Evolutionary conservation across 2,888 invertebrate genomes (phyloP).

Genomic region (Antheraea assamensis): DNA sequence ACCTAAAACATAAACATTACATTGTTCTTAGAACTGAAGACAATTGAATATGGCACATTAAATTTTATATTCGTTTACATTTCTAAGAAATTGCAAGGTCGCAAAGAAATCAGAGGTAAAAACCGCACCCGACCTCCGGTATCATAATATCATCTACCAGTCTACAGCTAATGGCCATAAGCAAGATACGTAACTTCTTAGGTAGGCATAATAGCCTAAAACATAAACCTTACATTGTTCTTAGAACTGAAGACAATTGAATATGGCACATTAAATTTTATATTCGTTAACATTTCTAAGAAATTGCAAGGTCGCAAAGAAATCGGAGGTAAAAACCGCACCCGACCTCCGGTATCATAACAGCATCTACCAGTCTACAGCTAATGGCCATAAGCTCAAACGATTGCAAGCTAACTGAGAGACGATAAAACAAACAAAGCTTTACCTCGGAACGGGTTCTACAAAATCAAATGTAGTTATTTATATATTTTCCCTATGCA

Average conservation of each 20-base stretch:
- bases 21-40: background rate
- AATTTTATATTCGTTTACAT: conserved; percentile 26
- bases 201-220: background rate
- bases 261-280: conserved; percentile 16
- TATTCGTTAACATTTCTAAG: conserved; percentile 25
- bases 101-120: conserved; percentile 32
- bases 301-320: conserved; percentile 32
- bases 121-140: conserved; percentile 44
- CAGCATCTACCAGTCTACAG: conserved; percentile 41
- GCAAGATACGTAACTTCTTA: conserved; percentile 26
- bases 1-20: background rate
- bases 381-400: conserved; percentile 54
- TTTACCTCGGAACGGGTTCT: conserved; percentile 57
- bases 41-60: background rate
- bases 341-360: conserved; percentile 42
- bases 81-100: conserved; percentile 31
- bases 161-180: conserved; percentile 54
- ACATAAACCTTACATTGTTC: background rate
- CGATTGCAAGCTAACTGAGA: conserved; percentile 62
- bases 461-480: conserved; percentile 19
- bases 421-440: conserved; percentile 61
- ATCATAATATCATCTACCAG: conserved; percentile 39
- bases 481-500: background rate
- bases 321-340: conserved; percentile 38
- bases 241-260: background rate